A percentile compares a stretch with the other conserved stretches of the same genome.
Evolutionary conservation across 2,113 vertebrate species (phyloP).

Genomic region (Eonycteris spelaea): DNA sequence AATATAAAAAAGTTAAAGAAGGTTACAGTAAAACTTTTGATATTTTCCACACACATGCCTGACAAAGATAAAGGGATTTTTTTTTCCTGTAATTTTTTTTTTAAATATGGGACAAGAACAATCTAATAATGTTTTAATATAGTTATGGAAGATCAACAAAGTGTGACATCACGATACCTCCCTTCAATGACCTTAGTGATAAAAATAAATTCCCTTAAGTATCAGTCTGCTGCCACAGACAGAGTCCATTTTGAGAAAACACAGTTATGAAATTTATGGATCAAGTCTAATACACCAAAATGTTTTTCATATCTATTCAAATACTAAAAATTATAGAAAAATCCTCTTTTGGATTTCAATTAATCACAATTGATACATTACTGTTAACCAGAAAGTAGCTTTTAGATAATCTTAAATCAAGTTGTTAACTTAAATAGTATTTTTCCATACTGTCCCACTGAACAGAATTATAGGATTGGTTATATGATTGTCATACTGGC

Average conservation of each 20-base stretch:
- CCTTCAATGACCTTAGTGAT: constrained; percentile 69
- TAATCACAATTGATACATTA: constrained; percentile 22
- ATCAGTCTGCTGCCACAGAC: constrained; percentile 64
- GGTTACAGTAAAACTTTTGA: constrained; percentile 57
- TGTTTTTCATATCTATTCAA: constrained; percentile 48
- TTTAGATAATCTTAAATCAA: constrained; percentile 27
- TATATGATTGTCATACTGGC: neutral
- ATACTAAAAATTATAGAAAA: constrained; percentile 38
- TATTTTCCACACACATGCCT: constrained; percentile 57
- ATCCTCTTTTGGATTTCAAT: constrained; percentile 14
- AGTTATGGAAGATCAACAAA: constrained; percentile 68
- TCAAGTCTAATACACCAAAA: constrained; percentile 40
- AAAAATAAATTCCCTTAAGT: constrained; percentile 73
- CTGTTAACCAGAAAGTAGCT: constrained; percentile 21
- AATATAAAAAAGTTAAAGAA: constrained; percentile 6
- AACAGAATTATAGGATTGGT: constrained; percentile 11
- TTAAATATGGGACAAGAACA: constrained; percentile 66
- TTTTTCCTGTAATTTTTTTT: constrained; percentile 59
- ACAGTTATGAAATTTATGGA: constrained; percentile 58
- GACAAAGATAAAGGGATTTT: constrained; percentile 64
- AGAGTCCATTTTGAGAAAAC: constrained; percentile 66
- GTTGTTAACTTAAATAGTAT: neutral
- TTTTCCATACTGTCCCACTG: constrained; percentile 29
- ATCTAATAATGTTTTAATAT: constrained; percentile 74
- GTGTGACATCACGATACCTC: constrained; percentile 69